Evolutionary conservation across 2,797 vertebrate species (phyloP).

Genomic region (Sebastolobus altivelis): DNA sequence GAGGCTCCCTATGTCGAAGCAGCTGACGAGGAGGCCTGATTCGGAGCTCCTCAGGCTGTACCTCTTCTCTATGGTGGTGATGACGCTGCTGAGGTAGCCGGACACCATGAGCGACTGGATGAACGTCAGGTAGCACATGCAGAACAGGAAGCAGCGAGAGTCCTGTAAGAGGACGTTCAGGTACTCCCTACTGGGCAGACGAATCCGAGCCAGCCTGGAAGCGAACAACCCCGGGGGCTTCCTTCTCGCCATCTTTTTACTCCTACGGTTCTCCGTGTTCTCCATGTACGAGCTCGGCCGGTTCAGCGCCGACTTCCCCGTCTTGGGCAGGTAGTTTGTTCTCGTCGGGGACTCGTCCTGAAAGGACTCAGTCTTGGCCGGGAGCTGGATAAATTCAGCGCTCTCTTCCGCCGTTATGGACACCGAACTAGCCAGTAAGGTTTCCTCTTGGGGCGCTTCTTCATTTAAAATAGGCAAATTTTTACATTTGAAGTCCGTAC

Average conservation of each 20-base stretch:
- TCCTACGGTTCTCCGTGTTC: constrained; percentile 66
- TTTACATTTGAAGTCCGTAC: constrained; percentile 80
- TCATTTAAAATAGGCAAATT: constrained; percentile 87
- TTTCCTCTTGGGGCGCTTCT: constrained; percentile 69
- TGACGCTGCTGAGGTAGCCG: constrained; percentile 98
- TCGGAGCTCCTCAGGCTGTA: constrained; percentile 97
- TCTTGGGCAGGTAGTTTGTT: constrained; percentile 44
- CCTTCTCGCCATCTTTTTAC: constrained; percentile 64
- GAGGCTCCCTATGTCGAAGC: constrained; percentile 97
- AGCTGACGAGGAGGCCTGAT: constrained; percentile 97
- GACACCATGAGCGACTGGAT: constrained; percentile 99
- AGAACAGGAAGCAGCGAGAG: constrained; percentile 95
- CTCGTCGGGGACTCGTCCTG: constrained; percentile 50
- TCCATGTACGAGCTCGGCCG: constrained; percentile 77
- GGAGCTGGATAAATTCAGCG: constrained; percentile 68
- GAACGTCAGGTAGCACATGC: constrained; percentile 98
- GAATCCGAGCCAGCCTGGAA: constrained; percentile 56
- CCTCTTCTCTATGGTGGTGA: constrained; percentile 98
- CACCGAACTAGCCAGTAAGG: constrained; percentile 66
- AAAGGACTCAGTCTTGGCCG: constrained; percentile 51
- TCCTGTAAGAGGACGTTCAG: constrained; percentile 87
- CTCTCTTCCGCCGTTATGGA: constrained; percentile 67
- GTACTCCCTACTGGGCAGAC: constrained; percentile 83
- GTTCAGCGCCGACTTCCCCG: constrained; percentile 74
- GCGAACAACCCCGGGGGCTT: constrained; percentile 66